These are phyloP conservation scores for Channa maculata DNA, from an alignment of 2,113 vertebrate genomes.

Conservation along the genomic window DNA sequence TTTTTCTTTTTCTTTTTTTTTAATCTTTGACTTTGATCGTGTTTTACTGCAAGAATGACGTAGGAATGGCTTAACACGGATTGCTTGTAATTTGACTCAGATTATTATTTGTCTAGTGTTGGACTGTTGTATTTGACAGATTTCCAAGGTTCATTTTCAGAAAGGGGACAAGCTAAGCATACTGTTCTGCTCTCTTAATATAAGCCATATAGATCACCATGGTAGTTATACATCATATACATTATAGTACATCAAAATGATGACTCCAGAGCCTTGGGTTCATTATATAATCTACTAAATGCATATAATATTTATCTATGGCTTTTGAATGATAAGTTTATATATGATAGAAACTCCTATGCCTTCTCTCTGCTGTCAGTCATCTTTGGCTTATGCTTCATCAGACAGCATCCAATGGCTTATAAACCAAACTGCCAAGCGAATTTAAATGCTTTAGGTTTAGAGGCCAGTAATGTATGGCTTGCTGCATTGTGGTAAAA, in stretches of 20 bases:
- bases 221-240: conserved; percentile 53
- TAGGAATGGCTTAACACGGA: conserved; percentile 33
- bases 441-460: conserved; percentile 29
- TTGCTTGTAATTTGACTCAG: conserved; percentile 43
- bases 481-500: conserved; percentile 41
- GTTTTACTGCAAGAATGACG: conserved; percentile 23
- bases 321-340: conserved; percentile 52
- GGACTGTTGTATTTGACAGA: conserved; percentile 38
- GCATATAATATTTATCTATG: conserved; percentile 48
- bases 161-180: conserved; percentile 61
- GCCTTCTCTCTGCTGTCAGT: conserved; percentile 64
- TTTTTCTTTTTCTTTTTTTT: too few relatives aligned
- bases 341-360: conserved; percentile 43
- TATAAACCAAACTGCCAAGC: conserved; percentile 51
- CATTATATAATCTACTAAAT: conserved; percentile 47
- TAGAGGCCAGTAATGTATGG: conserved; percentile 47
- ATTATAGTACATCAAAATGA: conserved; percentile 44
- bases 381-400: conserved; percentile 65
- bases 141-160: conserved; percentile 52
- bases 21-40: conserved; percentile 37
- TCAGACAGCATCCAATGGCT: conserved; percentile 49
- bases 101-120: conserved; percentile 34
- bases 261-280: conserved; percentile 58
- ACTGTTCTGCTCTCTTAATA: conserved; percentile 71
- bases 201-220: conserved; percentile 77